phyloP scores from a whole-genome alignment of 2,113 vertebrate species.

The Peromyscus californicus region DNA sequence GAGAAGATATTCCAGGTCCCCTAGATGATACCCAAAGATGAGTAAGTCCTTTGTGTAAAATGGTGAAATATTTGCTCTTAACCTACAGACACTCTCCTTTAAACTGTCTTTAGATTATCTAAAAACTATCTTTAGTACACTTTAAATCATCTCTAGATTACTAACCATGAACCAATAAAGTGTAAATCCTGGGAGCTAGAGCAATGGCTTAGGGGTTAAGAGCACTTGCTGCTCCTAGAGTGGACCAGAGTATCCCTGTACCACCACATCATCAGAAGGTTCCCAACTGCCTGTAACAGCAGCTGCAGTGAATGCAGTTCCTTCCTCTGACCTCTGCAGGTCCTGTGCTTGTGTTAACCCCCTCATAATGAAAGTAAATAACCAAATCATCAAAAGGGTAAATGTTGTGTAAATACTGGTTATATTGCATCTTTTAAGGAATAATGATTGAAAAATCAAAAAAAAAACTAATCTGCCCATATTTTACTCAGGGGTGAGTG shows the following conservation, averaged over 20 bases:
- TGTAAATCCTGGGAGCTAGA: not conserved
- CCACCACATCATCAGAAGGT: not conserved
- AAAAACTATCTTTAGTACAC: not conserved
- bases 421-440: not conserved
- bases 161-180: not conserved
- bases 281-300: not conserved
- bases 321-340: not conserved
- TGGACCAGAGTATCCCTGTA: not conserved
- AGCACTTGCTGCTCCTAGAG: not conserved
- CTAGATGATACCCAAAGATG: not conserved
- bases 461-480: not conserved
- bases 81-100: not conserved
- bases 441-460: not conserved
- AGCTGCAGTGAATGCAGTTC: not conserved
- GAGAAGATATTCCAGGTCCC: not conserved
- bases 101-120: not conserved
- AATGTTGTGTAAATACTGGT: not conserved
- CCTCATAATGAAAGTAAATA: not conserved
- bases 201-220: not conserved
- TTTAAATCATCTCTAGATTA: not conserved
- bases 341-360: not conserved
- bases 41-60: not conserved
- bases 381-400: not conserved
- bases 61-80: not conserved
- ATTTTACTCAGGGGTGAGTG: too few species aligned